Base-by-base conservation (phyloP, 2,797 vertebrate genomes). In the Notolabrus celidotus region DNA sequence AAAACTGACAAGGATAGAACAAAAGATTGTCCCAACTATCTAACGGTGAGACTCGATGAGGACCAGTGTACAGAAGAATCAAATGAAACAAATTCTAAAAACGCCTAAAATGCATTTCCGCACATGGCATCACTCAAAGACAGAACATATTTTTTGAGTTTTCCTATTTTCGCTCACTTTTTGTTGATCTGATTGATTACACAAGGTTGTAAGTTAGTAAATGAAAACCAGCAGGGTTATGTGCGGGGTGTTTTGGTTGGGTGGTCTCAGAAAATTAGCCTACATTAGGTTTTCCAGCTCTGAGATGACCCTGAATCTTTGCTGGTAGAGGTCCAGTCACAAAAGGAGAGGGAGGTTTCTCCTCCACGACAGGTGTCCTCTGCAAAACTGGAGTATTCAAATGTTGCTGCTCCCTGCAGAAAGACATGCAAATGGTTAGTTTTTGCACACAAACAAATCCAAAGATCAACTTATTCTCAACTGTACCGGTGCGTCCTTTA, bases 351-450 rank as follows among this genome's bases (percentile, higher is more conserved):
- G 89, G 93, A 83, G 69, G 19, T 84, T 91, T 79, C 94, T 79
- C 87, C 92, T 90, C 71, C 38, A 89, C 79, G 80, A 94, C 92
- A 71, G 92, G 82, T 46, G 76, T 92, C 88, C 90, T 93, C 90
- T 91, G 88, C 91, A 78, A 90, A 88, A 90, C 94, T 94, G 90
- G 94, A 94, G 74, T 93, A 92, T 90, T 99, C 96, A 96, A 92
- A 97, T 93, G 96, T 96, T 95, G 95, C 96, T 95, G 96, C 96
- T 95, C 95, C 96, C 98, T 99, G 85, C n/a, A 74, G 41, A 67
- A 23, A 42, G 47, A 23, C 45, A 62, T 17, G 5, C 3, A 51
- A 31, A 69, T 0, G 11, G 41, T 83, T 57, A 71, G 46, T 46
- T 10, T 12, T 15, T 47, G 19, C 17, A 65, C 10, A 45, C 0